phyloP scores from a whole-genome alignment of 2,797 vertebrate genomes.

The Thripadectes ignobilis region DNA sequence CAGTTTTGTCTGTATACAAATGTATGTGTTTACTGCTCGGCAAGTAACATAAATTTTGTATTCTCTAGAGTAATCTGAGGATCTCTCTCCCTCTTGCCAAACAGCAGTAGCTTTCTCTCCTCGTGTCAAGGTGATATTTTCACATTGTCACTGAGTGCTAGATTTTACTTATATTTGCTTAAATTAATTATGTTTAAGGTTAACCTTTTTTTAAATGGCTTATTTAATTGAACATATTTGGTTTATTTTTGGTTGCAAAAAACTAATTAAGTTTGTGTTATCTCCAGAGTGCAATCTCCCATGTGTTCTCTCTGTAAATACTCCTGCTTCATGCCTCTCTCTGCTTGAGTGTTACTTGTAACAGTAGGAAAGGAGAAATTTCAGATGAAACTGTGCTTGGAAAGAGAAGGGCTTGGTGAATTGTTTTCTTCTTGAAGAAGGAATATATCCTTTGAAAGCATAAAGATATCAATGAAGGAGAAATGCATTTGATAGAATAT shows the following conservation, averaged over 20 bases:
- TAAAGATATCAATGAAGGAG: neutral
- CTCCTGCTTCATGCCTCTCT: neutral
- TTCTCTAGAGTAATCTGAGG: neutral
- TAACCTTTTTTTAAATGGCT: constrained; percentile 21
- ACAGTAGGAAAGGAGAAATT: neutral
- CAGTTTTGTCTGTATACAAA: neutral
- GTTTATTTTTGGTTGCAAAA: constrained; percentile 44
- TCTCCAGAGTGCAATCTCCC: constrained; percentile 23
- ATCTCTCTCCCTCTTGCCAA: neutral
- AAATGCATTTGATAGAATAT: neutral
- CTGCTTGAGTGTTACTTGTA: neutral
- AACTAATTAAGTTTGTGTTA: constrained; percentile 46
- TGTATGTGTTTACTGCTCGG: neutral
- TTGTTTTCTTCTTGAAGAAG: neutral
- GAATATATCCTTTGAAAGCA: neutral
- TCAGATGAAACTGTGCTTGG: neutral
- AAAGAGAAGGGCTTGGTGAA: neutral
- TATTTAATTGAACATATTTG: constrained; percentile 21
- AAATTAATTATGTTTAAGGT: constrained; percentile 38
- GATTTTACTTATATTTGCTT: constrained; percentile 33
- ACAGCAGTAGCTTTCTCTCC: constrained; percentile 4
- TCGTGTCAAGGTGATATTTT: neutral
- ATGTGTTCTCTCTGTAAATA: constrained; percentile 12
- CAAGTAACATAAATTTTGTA: neutral
- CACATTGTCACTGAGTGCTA: constrained; percentile 28